Percentiles rank a stretch among this genome's conserved stretches.
These are phyloP conservation scores for Cebidichthys violaceus DNA, from an alignment of 2,113 vertebrate genomes.

Conservation along the genomic window DNA sequence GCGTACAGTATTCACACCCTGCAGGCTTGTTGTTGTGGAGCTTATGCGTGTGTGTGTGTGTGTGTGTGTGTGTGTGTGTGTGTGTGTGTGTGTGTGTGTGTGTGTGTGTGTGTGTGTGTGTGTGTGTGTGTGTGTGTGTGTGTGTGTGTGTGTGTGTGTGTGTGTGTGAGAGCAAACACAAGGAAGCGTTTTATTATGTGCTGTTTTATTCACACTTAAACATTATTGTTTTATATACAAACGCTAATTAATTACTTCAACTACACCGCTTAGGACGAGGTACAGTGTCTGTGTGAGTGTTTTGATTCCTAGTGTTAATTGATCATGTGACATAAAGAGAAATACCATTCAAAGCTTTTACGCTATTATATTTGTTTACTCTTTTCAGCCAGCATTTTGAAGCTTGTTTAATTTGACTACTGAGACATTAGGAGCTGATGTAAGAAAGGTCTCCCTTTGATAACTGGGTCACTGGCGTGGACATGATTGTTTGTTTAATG, in stretches of 20 bases:
- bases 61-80: background rate
- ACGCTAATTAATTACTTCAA: background rate
- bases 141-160: background rate
- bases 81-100: background rate
- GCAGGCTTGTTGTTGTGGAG: conserved; percentile 22
- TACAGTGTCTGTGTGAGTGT: background rate
- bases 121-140: background rate
- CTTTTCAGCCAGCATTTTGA: background rate
- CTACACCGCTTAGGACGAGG: background rate
- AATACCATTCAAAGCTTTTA: background rate
- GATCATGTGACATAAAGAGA: background rate
- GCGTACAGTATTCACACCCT: conserved; percentile 54
- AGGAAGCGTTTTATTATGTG: conserved; percentile 22
- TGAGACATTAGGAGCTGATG: background rate
- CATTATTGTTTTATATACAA: conserved; percentile 22
- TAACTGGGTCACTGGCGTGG: background rate
- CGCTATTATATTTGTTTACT: background rate
- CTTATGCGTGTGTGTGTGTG: conserved; percentile 12
- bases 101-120: background rate
- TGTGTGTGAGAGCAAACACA: background rate
- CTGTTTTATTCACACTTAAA: conserved; percentile 29
- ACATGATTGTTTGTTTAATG: conserved; percentile 11
- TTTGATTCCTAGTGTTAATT: background rate
- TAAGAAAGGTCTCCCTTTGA: background rate
- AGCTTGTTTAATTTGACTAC: background rate